Conservation (phyloP, 2,113 vertebrate species). For the Oriolus oriolus region DNA sequence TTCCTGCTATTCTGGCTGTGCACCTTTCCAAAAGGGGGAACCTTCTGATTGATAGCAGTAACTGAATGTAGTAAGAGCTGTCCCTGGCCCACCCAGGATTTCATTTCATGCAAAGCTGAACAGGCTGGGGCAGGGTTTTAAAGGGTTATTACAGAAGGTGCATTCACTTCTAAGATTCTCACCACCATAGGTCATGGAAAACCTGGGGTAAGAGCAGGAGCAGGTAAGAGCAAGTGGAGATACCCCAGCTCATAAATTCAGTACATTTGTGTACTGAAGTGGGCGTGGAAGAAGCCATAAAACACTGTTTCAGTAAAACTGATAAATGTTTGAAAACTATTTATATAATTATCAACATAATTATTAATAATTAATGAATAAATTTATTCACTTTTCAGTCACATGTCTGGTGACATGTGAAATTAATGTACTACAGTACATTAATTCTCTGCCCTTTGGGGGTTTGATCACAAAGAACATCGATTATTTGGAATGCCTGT, state of each 20-base stretch:
- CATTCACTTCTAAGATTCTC: too few species aligned
- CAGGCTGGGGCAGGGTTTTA: neutral
- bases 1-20: neutral
- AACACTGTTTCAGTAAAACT: neutral
- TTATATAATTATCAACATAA: neutral
- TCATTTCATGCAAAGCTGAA: neutral
- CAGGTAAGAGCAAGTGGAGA: neutral
- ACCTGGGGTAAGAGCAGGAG: neutral
- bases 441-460: neutral
- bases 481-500: neutral
- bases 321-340: neutral
- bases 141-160: neutral
- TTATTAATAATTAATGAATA: neutral
- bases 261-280: neutral
- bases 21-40: neutral
- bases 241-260: neutral
- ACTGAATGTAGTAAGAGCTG: neutral
- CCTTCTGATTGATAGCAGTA: neutral
- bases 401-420: neutral
- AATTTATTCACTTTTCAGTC: neutral
- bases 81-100: neutral
- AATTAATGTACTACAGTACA: too few species aligned
- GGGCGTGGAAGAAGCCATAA: neutral
- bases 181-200: neutral
- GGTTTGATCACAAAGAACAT: neutral